Evolutionary conservation across 2,113 vertebrate species (phyloP).

Genomic region (Malurus alboscapulatus): DNA sequence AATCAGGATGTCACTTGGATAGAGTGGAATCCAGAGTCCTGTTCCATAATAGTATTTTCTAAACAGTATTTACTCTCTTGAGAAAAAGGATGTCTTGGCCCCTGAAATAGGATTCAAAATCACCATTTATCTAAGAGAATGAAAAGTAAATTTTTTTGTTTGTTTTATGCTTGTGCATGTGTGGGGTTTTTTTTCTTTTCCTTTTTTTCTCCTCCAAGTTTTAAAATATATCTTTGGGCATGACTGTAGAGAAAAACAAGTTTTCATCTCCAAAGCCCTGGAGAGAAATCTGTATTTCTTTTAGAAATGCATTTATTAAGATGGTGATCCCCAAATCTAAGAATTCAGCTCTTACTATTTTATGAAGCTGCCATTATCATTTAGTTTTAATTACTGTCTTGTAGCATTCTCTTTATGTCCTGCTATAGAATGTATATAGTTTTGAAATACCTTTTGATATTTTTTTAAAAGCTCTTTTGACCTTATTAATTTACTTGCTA

Average conservation of each 20-base stretch:
- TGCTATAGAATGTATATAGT: neutral
- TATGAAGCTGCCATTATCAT: neutral
- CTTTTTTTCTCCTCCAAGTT: neutral
- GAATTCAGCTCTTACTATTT: neutral
- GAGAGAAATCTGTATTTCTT: neutral
- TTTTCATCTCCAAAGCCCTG: neutral
- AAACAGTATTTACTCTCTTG: neutral
- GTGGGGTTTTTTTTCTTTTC: rapidly evolving
- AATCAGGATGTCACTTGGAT: neutral
- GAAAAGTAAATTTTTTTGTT: neutral
- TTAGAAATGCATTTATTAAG: neutral
- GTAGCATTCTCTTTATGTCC: neutral
- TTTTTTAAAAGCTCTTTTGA: neutral
- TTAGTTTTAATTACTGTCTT: neutral
- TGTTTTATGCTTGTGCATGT: neutral
- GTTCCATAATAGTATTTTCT: neutral
- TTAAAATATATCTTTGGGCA: neutral
- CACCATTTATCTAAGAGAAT: neutral
- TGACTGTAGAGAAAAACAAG: neutral
- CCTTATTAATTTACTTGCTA: neutral
- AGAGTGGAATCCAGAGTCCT: neutral
- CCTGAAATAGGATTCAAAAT: neutral
- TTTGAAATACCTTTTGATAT: neutral
- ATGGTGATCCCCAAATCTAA: neutral
- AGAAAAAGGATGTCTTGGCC: neutral